A percentile compares a stretch with the other conserved stretches of the same genome.
Evolutionary conservation across 2,797 vertebrate genomes (phyloP).

Genomic region (Gallinago stenura): DNA sequence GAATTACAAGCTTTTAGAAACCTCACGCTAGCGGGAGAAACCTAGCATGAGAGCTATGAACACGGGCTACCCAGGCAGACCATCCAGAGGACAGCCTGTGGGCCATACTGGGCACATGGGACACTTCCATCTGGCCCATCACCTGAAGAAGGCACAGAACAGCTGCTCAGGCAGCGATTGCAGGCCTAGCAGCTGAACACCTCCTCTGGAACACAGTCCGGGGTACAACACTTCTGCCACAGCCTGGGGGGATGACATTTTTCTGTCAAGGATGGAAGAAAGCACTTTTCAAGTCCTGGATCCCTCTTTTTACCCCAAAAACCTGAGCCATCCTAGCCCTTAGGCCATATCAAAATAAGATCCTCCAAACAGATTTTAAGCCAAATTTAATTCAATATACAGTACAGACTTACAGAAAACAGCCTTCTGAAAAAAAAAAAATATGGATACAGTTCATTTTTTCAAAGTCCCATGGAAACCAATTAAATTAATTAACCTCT

Average conservation of each 20-base stretch:
- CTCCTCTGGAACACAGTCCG: background rate
- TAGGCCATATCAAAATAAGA: background rate
- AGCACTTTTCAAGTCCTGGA: background rate
- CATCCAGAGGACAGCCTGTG: background rate
- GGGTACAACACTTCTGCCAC: background rate
- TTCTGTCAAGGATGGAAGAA: background rate
- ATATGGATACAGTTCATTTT: no score
- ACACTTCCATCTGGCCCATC: background rate
- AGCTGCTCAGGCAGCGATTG: background rate
- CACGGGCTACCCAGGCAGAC: background rate
- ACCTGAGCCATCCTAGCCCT: background rate
- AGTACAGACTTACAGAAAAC: background rate
- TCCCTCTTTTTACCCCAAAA: background rate
- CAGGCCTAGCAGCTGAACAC: background rate
- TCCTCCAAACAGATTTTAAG: background rate
- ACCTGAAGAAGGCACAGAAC: background rate
- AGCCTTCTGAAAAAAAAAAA: background rate
- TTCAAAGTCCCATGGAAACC: conserved; percentile 16
- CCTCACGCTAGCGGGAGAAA: background rate
- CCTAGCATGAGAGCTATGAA: background rate
- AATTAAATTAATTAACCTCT: conserved; percentile 59
- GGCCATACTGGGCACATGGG: background rate
- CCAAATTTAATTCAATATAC: background rate
- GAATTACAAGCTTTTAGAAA: background rate
- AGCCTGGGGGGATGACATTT: background rate